A percentile compares a stretch with the other conserved stretches of the same genome.
These are phyloP conservation scores for Hecatera dysodea DNA, from an alignment of 2,888 invertebrate genomes.

Conservation along the genomic window DNA sequence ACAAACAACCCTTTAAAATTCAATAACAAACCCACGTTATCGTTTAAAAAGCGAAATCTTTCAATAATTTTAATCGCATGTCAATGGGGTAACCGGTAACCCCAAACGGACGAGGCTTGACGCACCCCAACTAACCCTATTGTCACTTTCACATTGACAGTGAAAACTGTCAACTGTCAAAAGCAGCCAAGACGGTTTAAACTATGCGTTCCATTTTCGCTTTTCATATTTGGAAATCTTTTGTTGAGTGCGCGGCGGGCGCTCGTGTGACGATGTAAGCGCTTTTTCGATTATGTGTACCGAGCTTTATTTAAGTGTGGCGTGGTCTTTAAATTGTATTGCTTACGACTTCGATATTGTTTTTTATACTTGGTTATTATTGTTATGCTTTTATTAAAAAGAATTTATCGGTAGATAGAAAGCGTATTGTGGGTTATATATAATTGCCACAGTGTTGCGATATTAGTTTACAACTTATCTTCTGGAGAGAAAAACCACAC, in stretches of 20 bases:
- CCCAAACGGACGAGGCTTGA: conserved; percentile 77
- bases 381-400: conserved; percentile 21
- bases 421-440: background rate
- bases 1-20: conserved; percentile 81
- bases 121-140: conserved; percentile 88
- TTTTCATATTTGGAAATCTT: conserved; percentile 83
- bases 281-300: conserved; percentile 70
- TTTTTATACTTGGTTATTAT: conserved; percentile 5
- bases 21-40: conserved; percentile 72
- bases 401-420: background rate
- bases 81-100: conserved; percentile 81
- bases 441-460: too few species aligned
- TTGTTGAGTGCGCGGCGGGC: conserved; percentile 78
- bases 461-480: too few species aligned
- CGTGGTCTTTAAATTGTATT: conserved; percentile 47
- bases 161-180: conserved; percentile 91
- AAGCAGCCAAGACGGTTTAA: conserved; percentile 89
- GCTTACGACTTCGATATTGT: conserved; percentile 23
- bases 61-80: conserved; percentile 89
- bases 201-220: conserved; percentile 87
- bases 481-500: background rate
- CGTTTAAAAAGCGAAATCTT: conserved; percentile 79
- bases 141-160: conserved; percentile 84
- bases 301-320: conserved; percentile 66
- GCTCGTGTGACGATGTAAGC: conserved; percentile 70